phyloP scores from a whole-genome alignment of 1,140 invertebrate genomes.

The Lepidurus packardi region DNA sequence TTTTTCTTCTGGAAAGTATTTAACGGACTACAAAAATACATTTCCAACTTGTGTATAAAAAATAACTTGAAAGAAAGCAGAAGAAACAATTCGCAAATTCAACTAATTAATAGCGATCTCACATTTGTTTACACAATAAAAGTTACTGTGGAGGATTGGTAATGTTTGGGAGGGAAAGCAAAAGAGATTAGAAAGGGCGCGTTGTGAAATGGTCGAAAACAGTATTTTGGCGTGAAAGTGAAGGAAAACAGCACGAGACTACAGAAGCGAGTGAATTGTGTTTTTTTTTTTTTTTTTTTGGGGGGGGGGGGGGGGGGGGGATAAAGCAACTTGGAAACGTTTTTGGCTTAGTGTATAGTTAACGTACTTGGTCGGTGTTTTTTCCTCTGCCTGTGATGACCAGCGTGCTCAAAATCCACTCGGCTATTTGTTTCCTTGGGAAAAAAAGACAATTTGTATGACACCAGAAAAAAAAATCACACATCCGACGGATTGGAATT shows the following conservation, averaged over 20 bases:
- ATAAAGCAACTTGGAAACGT: neutral
- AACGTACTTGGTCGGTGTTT: conserved; percentile 1
- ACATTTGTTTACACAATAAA: neutral
- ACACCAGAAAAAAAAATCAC: too few species aligned
- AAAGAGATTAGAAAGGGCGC: too few species aligned
- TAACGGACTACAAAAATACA: neutral
- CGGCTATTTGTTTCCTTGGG: neutral
- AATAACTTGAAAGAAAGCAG: neutral
- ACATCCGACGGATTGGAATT: neutral
- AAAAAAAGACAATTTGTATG: too few species aligned
- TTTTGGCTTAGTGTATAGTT: neutral
- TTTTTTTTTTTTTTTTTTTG: too few species aligned
- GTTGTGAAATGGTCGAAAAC: neutral
- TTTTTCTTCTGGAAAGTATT: neutral
- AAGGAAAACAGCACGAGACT: neutral
- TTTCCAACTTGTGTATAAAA: neutral
- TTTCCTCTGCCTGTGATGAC: conserved; percentile 19
- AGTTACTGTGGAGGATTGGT: neutral
- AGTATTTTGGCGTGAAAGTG: neutral
- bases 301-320: too few species aligned
- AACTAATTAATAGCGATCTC: conserved; percentile 19
- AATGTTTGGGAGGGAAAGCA: too few species aligned
- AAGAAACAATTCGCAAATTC: neutral
- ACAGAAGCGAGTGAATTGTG: neutral
- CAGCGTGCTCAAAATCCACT: conserved; percentile 9